Evolutionary conservation across 2,888 invertebrate genomes (phyloP), one percentile per base, ranked within the genome.

Genomic region (Phragmatobia fuliginosa): DNA sequence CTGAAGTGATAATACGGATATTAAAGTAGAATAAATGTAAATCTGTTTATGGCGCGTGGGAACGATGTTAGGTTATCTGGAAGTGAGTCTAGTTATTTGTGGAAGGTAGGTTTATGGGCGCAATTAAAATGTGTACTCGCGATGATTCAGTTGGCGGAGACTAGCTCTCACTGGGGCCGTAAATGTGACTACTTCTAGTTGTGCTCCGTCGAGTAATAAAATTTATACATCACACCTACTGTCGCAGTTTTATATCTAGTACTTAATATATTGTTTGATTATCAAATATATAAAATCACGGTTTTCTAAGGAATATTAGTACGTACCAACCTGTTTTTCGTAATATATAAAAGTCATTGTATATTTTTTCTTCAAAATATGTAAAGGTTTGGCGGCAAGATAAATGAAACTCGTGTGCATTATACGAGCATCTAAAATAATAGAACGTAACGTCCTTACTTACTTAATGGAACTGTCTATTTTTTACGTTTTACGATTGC

Each of bases 21-120:
- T 36, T 60, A 14, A 36, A 36, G n/a, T 60, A 60, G 36, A 36
- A 33, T 33, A 4, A 10, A 11, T 28, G 31, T 8, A 21, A 31
- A 18, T 60, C 32, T n/a, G 33, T 60, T 21, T 31, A 41, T 31
- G 31, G 21, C 31, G 25, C 59, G 59, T 60, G n/a, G 64, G n/a
- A 64, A 33, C 25, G 52, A 21, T 2, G 32, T 63, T 18, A 18
- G 64, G 31, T 64, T 52, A 56, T 25, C 25, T 1, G 64, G 33
- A 25, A 33, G 52, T 25, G 8, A 63, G 33, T 63, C 16, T 32
- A 63, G 32, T 36, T 31, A 33, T 56, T 36, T 52, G 25, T 28
- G 36, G 64, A 64, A 56, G 62, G 31, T 21, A 45, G 31, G n/a
- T 45, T 45, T 62, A 62, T 45, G 41, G n/a, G 18, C 31, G 6